These are phyloP conservation scores for Drosophila pegasa DNA, from an alignment of 2,888 invertebrate genomes.

Conservation along the genomic window DNA sequence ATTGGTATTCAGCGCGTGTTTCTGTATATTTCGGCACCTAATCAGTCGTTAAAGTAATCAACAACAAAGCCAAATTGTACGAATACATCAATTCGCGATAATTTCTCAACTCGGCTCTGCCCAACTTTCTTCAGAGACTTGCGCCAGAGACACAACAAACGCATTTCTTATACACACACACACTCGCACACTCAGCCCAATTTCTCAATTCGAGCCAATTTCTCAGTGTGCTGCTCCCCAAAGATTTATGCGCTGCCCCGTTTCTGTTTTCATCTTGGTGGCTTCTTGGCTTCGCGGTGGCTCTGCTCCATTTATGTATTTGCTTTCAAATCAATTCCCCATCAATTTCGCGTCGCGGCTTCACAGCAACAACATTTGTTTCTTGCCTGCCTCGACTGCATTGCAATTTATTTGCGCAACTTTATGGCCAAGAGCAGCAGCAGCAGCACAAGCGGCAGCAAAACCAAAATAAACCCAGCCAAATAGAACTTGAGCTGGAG, in stretches of 20 bases:
- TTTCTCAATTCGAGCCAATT: conserved; percentile 69
- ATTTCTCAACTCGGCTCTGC: conserved; percentile 51
- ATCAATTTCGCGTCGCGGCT: conserved; percentile 71
- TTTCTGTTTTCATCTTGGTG: conserved; percentile 28
- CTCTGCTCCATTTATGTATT: conserved; percentile 76
- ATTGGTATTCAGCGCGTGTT: conserved; percentile 55
- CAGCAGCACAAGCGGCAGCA: conserved; percentile 41
- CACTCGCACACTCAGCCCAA: conserved; percentile 24
- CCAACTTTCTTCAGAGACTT: conserved; percentile 25
- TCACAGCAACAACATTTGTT: conserved; percentile 70
- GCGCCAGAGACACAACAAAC: conserved; percentile 61
- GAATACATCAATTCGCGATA: conserved; percentile 64
- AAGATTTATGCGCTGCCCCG: conserved; percentile 69
- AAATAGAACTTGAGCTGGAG: conserved; percentile 62
- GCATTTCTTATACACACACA: conserved; percentile 48
- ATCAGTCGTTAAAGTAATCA: conserved; percentile 68
- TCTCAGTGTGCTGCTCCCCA: conserved; percentile 63
- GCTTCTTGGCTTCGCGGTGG: conserved; percentile 57
- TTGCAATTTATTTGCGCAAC: conserved; percentile 76
- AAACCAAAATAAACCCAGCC: conserved; percentile 47
- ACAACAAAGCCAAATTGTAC: conserved; percentile 64
- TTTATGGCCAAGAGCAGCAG: conserved; percentile 33
- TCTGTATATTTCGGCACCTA: conserved; percentile 57
- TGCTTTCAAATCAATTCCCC: conserved; percentile 80
- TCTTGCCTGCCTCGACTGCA: conserved; percentile 42